Evolutionary conservation across 1,140 invertebrate species (phyloP).

Genomic region (Brevipalpus yothersi): DNA sequence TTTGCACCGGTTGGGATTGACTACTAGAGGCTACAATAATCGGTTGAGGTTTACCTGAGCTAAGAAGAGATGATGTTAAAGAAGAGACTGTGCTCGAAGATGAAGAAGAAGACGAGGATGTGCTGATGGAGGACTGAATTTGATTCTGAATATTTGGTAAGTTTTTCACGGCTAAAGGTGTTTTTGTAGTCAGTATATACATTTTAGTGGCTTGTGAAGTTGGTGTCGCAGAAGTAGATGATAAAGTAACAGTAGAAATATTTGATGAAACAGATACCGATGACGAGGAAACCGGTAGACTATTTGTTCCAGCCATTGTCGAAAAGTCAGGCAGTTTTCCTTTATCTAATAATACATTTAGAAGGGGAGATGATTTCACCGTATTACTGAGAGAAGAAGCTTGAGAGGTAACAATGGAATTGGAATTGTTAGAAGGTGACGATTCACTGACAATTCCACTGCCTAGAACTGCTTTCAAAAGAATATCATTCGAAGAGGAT

Average conservation of each 20-base stretch:
- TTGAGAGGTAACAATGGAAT: neutral
- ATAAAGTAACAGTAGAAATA: conserved; percentile 3
- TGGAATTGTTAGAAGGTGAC: neutral
- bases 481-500: neutral
- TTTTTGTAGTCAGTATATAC: conserved; percentile 20
- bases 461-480: neutral
- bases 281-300: neutral
- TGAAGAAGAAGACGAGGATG: too few species aligned
- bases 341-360: conserved; percentile 15
- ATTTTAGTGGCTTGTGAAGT: conserved; percentile 2
- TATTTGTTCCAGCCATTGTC: conserved; percentile 1
- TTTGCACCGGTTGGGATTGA: neutral
- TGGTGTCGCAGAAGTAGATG: neutral
- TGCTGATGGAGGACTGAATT: conserved; percentile 16
- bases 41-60: too few species aligned
- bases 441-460: neutral
- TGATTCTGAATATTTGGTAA: conserved; percentile 19
- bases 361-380: conserved; percentile 13
- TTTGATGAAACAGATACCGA: conserved; percentile 9
- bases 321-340: conserved; percentile 11
- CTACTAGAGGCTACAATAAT: neutral
- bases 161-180: conserved; percentile 15
- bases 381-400: neutral
- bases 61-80: too few species aligned
- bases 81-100: too few species aligned